A percentile compares a stretch with the other conserved stretches of the same genome.
phyloP scores from a whole-genome alignment of 64 coral and sea anemone genomes.

The Montipora efflorescens region DNA sequence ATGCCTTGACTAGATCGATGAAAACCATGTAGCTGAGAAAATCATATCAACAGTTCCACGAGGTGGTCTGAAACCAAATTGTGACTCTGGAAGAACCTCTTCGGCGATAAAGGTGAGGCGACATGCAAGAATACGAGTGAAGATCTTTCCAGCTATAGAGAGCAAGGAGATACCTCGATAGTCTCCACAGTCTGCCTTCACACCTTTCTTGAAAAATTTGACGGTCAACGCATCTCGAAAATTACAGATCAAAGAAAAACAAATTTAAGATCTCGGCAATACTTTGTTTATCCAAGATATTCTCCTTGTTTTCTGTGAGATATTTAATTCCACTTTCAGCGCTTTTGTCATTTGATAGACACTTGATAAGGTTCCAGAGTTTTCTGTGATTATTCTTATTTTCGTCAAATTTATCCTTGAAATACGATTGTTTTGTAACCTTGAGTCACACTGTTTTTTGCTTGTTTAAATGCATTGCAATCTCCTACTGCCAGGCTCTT shows the following conservation, averaged over 20 bases:
- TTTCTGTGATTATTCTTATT: too few relatives aligned
- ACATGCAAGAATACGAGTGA: neutral
- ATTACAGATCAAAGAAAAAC: neutral
- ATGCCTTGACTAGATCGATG: conserved; percentile 44
- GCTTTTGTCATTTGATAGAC: too few relatives aligned
- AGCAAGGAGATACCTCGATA: conserved; percentile 36
- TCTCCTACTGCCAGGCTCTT: too few relatives aligned
- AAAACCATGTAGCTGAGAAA: conserved; percentile 23
- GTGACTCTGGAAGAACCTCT: neutral
- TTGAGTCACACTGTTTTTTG: too few relatives aligned
- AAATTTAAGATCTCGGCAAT: too few relatives aligned
- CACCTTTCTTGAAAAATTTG: conserved; percentile 24
- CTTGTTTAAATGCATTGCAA: too few relatives aligned
- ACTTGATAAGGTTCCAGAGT: too few relatives aligned
- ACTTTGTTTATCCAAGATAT: too few relatives aligned
- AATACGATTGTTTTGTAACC: too few relatives aligned
- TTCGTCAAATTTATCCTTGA: too few relatives aligned
- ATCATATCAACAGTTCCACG: conserved; percentile 29
- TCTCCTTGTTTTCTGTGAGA: too few relatives aligned
- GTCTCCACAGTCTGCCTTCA: conserved; percentile 12
- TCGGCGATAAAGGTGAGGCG: neutral
- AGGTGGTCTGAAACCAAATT: neutral
- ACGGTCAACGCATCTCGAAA: neutral
- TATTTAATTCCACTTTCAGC: too few relatives aligned
- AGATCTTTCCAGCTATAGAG: conserved; percentile 39